Conservation (phyloP, 2,888 invertebrate genomes). For the Leuctra nigra region DNA sequence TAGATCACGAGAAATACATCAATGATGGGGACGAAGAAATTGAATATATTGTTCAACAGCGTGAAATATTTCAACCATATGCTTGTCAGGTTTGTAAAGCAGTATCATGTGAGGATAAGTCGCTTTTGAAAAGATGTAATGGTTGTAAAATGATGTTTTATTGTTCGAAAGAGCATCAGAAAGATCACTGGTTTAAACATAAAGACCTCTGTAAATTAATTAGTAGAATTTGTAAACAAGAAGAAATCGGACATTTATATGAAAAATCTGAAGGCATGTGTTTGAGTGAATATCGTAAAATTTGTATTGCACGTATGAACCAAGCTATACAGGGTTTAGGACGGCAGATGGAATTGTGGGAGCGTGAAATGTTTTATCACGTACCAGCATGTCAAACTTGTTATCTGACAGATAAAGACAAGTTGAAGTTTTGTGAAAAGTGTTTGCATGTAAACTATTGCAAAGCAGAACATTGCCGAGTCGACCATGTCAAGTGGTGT, state of each 20-base stretch:
- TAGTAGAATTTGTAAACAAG: conserved; percentile 47
- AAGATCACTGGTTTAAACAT: conserved; percentile 51
- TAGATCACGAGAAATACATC: not conserved
- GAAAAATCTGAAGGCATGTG: conserved; percentile 36
- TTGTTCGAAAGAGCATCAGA: conserved; percentile 54
- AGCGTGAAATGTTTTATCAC: conserved; percentile 61
- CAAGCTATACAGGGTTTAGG: conserved; percentile 52
- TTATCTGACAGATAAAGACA: conserved; percentile 46
- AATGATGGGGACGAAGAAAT: conserved; percentile 43
- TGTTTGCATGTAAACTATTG: conserved; percentile 49
- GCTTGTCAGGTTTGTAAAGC: conserved; percentile 50
- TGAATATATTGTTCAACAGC: conserved; percentile 57
- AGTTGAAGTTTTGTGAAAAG: conserved; percentile 47
- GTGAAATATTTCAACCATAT: conserved; percentile 55
- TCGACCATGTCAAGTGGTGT: conserved; percentile 55
- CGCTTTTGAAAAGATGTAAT: conserved; percentile 39
- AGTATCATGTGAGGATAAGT: conserved; percentile 40
- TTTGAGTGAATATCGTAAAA: conserved; percentile 52
- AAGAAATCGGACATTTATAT: conserved; percentile 45
- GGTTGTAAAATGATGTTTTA: conserved; percentile 57
- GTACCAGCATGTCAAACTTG: conserved; percentile 57
- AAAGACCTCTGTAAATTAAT: conserved; percentile 54
- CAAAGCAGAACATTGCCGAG: conserved; percentile 45
- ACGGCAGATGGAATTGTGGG: conserved; percentile 54
- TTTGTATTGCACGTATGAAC: conserved; percentile 55